These are phyloP conservation scores for Phoeniculus purpureus DNA, from an alignment of 2,797 vertebrate genomes.

Conservation along the genomic window DNA sequence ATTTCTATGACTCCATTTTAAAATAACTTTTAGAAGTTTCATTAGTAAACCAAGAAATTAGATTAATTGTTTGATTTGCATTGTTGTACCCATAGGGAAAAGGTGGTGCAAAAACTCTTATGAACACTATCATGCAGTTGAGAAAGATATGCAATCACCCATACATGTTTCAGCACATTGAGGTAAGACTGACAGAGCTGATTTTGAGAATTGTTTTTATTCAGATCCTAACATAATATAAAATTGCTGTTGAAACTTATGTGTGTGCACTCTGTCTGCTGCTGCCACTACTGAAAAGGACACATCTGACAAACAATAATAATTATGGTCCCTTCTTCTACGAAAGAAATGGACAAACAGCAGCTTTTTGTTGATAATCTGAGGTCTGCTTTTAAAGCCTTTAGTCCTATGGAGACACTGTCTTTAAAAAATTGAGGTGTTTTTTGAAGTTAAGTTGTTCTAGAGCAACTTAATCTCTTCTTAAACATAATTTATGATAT, in stretches of 20 bases:
- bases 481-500: background rate
- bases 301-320: fast-evolving
- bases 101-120: constrained; percentile 96
- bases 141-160: constrained; percentile 99
- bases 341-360: background rate
- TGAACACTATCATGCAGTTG: constrained; percentile 99
- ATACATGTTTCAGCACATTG: constrained; percentile 97
- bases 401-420: background rate
- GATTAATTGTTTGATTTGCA: background rate
- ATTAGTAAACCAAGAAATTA: background rate
- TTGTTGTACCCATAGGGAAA: constrained; percentile 84
- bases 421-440: background rate
- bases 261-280: background rate
- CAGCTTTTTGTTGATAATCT: background rate
- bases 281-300: background rate
- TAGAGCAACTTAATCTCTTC: background rate
- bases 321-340: background rate
- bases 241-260: background rate
- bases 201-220: background rate
- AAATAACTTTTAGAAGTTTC: background rate
- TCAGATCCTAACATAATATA: background rate
- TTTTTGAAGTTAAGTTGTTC: background rate
- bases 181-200: constrained; percentile 70
- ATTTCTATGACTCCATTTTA: background rate
- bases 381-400: background rate